Base-by-base conservation (phyloP, 2,888 invertebrate genomes). In the Drosophila prostipennis region DNA sequence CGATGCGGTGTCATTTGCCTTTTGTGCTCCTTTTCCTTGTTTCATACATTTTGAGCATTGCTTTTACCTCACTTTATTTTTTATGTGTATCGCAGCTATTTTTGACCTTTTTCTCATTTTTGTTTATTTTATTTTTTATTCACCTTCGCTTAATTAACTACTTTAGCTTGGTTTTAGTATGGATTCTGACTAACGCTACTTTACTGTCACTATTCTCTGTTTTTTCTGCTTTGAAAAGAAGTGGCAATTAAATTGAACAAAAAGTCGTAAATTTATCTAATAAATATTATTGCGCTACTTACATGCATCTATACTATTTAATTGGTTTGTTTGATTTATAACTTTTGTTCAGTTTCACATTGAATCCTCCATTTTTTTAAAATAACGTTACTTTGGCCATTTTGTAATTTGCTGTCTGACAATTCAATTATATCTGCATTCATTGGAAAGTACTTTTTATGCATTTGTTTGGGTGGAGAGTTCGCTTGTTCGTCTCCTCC, bases 31-130 rank as follows among this genome's bases (percentile, higher is more conserved):
- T 10, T n/a, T 46, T 61, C 55, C 72, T 68, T 64, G 34, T 73
- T 42, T 42, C 42, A 39, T 59, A 51, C 43, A 45, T 45, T 37
- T 51, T 49, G 52, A 39, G 58, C 51, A 48, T 48, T 51, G 46
- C 40, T 52, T 57, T 57, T 51, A 26, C 45, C 11, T 32, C 53
- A 37, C 29, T 52, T 80, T 69, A 72, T 53, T 29, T 72, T 81
- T 74, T 61, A 77, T 65, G 79, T 82, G 74, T 83, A 83, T 83
- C 83, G 83, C 83, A 83, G 83, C 83, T 86, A 86, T 86, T 83
- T 83, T 83, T 83, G 83, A 83, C 86, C 80, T 86, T 82, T 45
- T 79, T 78, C 68, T 64, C 58, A 14, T 32, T 74, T 65, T 68
- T 72, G 39, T 26, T 55, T 37, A 61, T 63, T 42, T 32, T n/a